Evolutionary conservation across 2,113 vertebrate genomes (phyloP).

Genomic region (Lanius ludovicianus): DNA sequence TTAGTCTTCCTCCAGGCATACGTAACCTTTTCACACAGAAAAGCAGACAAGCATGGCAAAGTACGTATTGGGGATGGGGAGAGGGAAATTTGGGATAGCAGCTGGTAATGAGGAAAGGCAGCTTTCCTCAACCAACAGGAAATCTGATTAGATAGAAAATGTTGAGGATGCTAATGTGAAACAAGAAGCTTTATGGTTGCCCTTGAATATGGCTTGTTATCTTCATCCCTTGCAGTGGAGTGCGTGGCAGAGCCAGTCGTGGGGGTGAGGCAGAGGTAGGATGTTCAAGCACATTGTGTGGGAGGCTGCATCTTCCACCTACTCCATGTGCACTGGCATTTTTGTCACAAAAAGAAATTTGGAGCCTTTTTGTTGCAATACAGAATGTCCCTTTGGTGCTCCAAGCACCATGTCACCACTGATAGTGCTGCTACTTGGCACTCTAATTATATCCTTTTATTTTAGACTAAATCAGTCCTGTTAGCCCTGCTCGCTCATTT

Average conservation of each 20-base stretch:
- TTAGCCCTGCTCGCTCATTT: not conserved
- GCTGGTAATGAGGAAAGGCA: conserved; percentile 17
- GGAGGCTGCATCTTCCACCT: not conserved
- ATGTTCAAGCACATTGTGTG: not conserved
- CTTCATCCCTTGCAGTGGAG: not conserved
- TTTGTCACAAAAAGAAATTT: not conserved
- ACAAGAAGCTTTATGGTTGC: not conserved
- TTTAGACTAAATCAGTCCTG: not conserved
- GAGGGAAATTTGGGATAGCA: conserved; percentile 24
- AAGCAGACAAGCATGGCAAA: conserved; percentile 30
- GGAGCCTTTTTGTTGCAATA: not conserved
- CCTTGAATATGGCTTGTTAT: not conserved
- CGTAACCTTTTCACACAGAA: conserved; percentile 59
- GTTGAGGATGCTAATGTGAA: not conserved
- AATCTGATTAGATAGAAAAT: conserved; percentile 19
- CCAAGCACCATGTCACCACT: not conserved
- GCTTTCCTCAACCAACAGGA: conserved; percentile 10
- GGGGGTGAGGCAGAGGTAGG: not conserved
- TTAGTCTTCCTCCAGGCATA: conserved; percentile 24
- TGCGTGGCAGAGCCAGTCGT: not conserved
- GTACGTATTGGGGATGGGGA: not conserved
- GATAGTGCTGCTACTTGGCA: not conserved
- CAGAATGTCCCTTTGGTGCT: not conserved
- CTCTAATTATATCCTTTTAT: not conserved
- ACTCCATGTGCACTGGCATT: fast-evolving